Conservation (phyloP, 2,888 invertebrate genomes). For the Asteroscopus sphinx region DNA sequence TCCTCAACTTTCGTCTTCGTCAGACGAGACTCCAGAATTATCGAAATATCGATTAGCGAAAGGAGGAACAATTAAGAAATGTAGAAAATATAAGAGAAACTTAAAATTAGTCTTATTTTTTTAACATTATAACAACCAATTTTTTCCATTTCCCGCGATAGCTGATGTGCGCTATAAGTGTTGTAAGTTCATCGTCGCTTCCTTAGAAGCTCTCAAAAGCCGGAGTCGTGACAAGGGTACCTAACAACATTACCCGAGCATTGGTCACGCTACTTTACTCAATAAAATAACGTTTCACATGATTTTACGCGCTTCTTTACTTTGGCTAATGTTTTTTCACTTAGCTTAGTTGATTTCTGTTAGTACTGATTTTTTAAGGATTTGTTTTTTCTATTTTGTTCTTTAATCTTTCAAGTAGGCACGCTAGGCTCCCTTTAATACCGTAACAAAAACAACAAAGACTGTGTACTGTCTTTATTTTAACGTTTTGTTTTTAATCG, state of each 20-base stretch:
- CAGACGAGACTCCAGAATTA: no score
- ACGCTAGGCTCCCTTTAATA: no score
- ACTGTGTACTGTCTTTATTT: no score
- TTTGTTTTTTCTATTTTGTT: background rate
- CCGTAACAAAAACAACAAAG: no score
- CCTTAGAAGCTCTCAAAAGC: slow-evolving; percentile 11
- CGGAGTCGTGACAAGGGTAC: slow-evolving; percentile 45
- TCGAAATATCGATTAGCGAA: no score
- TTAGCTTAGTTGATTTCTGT: background rate
- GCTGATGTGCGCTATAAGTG: background rate
- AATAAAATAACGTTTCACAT: slow-evolving; percentile 49
- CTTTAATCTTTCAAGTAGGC: background rate
- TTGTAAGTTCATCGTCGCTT: slow-evolving; percentile 15
- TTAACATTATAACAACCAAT: background rate
- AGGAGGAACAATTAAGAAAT: no score
- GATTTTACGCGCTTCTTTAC: slow-evolving; percentile 35
- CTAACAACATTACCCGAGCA: slow-evolving; percentile 48
- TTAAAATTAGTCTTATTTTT: background rate
- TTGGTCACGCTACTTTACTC: slow-evolving; percentile 41
- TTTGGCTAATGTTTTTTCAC: slow-evolving; percentile 21
- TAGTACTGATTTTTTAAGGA: background rate
- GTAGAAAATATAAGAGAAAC: no score
- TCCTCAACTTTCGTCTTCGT: no score
- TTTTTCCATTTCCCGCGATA: background rate
- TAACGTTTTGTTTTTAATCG: no score